Percentiles rank a stretch among this genome's conserved stretches.
Evolutionary conservation across 2,113 vertebrate species (phyloP).

Genomic region (Tenrec ecaudatus): DNA sequence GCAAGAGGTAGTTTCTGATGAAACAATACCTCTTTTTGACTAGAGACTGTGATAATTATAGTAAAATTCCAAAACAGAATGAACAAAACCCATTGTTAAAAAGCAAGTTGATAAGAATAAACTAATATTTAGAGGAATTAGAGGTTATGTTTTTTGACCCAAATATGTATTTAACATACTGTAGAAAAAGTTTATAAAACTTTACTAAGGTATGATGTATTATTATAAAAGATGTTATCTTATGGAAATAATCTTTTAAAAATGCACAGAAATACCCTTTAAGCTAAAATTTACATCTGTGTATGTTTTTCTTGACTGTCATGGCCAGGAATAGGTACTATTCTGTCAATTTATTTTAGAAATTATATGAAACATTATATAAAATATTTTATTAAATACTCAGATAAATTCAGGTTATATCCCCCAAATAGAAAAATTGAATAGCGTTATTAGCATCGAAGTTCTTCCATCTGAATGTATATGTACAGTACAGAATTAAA

Average conservation of each 20-base stretch:
- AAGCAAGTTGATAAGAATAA: not conserved
- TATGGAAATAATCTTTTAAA: not conserved
- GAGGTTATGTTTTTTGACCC: not conserved
- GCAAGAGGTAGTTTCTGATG: not conserved
- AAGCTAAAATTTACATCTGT: not conserved
- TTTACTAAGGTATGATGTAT: not conserved
- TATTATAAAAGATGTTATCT: not conserved
- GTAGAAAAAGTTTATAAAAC: not conserved
- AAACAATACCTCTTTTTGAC: constrained; percentile 1
- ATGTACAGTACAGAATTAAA: too few relatives aligned
- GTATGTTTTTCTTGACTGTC: not conserved
- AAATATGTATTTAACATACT: not conserved
- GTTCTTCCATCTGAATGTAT: too few relatives aligned
- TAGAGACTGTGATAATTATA: not conserved
- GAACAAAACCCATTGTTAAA: not conserved
- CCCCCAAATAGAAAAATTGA: not conserved
- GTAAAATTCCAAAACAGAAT: constrained; percentile 17
- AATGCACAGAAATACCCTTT: not conserved
- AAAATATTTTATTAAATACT: not conserved
- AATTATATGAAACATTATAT: not conserved
- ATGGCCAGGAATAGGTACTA: not conserved
- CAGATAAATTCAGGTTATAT: not conserved
- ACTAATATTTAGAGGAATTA: not conserved
- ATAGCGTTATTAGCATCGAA: not conserved
- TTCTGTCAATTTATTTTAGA: not conserved